Evolutionary conservation across 2,888 invertebrate species (phyloP), one percentile per base, ranked within the genome.

Genomic region (Hirudinaria manillensis): DNA sequence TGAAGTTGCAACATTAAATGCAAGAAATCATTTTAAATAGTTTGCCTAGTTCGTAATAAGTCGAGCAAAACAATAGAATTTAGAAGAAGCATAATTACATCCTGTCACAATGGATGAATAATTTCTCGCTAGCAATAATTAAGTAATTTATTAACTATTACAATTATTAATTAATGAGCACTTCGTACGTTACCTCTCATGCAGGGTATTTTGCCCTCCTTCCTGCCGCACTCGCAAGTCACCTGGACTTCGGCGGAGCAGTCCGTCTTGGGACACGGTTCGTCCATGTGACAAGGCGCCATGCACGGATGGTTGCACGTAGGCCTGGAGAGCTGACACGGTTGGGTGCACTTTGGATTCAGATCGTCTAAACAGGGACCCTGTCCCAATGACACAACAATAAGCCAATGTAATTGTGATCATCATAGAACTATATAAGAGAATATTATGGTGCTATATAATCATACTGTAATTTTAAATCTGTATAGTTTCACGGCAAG

Each of bases 281-380:
- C 78, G 2, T 89, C 89, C 77, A 89, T 88, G 84, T 96, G 96
- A 83, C 96, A 97, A 0, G 90, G 89, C 3, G 90, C 90, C 56
- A 89, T 90, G 86, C 97, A 98, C 38, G 90, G 88, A 86, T 98
- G 97, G 0, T 91, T 92, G 85, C 98, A 98, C 53, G 87, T 83
- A 0, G 87, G 82, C 0, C 93, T 87, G 2, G 89, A 87, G 80
- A 87, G 89, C 0, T 87, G 87, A 83, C 97, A 98, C 21, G 91
- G 91, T 83, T 95, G 94, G 1, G 87, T 89, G 84, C 96, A 97
- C 21, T 68, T 68, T 61, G 87, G 53, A 61, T 80, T 80, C 1
- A 80, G 83, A n/a, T 81, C 82, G 6, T 78, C 80, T 66, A 82
- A 74, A 79, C 84, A 88, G 6, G 75, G 67, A n/a, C 77, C 78